These are phyloP conservation scores for Syngnathus rostellatus DNA, from an alignment of 2,797 vertebrate genomes.

Conservation along the genomic window DNA sequence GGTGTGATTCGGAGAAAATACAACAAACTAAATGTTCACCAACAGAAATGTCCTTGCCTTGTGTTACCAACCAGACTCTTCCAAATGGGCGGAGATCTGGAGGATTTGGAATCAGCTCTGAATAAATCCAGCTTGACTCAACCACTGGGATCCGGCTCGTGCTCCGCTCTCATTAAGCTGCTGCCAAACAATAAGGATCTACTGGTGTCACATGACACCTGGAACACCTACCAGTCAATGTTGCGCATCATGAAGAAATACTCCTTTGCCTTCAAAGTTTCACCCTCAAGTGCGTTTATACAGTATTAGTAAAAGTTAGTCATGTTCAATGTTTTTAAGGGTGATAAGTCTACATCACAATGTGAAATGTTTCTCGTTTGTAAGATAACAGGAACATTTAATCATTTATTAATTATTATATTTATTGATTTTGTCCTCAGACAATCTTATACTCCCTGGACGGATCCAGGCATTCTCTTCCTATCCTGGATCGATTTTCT, in stretches of 20 bases:
- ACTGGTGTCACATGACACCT: slow-evolving; percentile 89
- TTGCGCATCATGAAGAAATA: slow-evolving; percentile 91
- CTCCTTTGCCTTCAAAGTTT: slow-evolving; percentile 71
- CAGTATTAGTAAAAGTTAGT: not conserved
- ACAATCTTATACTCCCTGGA: slow-evolving; percentile 66
- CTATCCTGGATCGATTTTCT: slow-evolving; percentile 89
- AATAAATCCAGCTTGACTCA: slow-evolving; percentile 69
- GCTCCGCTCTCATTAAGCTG: slow-evolving; percentile 90
- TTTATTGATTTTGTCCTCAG: slow-evolving; percentile 27
- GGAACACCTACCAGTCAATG: slow-evolving; percentile 87
- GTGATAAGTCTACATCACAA: not conserved
- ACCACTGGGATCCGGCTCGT: slow-evolving; percentile 80
- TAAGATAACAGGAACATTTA: no score
- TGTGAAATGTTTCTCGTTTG: not conserved
- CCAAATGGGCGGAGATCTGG: slow-evolving; percentile 85
- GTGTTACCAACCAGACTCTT: slow-evolving; percentile 70
- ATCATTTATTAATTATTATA: not conserved
- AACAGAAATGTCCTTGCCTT: not conserved
- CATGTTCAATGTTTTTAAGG: not conserved
- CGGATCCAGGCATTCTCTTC: slow-evolving; percentile 81
- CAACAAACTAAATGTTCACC: not conserved
- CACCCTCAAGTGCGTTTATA: slow-evolving; percentile 60
- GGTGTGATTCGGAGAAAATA: not conserved
- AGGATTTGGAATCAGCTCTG: slow-evolving; percentile 82
- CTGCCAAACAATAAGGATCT: slow-evolving; percentile 79